Conservation (phyloP, 2,113 vertebrate species). For the Proterorhinus semilunaris region DNA sequence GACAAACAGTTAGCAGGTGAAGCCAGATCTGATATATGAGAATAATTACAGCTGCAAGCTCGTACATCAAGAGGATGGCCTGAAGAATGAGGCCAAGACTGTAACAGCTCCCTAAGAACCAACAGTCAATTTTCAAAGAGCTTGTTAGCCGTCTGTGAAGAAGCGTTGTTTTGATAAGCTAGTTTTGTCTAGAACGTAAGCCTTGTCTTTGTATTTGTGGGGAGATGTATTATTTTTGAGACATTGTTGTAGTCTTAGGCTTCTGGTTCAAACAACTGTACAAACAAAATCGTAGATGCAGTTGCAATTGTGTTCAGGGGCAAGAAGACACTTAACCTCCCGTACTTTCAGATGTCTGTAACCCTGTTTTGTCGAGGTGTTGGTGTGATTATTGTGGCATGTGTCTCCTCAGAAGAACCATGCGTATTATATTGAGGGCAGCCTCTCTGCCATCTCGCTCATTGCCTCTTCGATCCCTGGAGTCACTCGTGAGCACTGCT, state of each 20-base stretch:
- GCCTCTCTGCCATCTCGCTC: conserved; percentile 13
- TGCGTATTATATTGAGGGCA: background rate
- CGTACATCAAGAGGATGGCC: conserved; percentile 35
- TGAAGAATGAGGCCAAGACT: conserved; percentile 23
- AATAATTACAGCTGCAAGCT: conserved; percentile 37
- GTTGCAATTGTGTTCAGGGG: no score
- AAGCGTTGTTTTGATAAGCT: conserved; percentile 5
- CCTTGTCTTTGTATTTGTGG: no score
- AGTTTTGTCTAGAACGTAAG: background rate
- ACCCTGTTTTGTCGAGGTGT: no score
- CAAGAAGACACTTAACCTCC: no score
- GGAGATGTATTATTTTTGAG: background rate
- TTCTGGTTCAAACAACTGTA: no score
- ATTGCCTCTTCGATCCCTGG: conserved; percentile 24
- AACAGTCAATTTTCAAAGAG: conserved; percentile 27
- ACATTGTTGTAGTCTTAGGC: background rate
- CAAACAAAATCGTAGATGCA: no score
- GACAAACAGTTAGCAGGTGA: conserved; percentile 47
- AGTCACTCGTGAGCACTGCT: conserved; percentile 14
- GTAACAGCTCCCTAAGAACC: conserved; percentile 30
- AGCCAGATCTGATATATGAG: conserved; percentile 29
- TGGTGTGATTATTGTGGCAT: no score
- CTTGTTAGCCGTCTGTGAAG: conserved; percentile 24
- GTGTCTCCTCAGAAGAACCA: background rate
- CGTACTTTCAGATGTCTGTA: no score